Percentiles rank a stretch among this genome's conserved stretches.
phyloP scores from a whole-genome alignment of 2,113 vertebrate genomes.

The Nettapus auritus region DNA sequence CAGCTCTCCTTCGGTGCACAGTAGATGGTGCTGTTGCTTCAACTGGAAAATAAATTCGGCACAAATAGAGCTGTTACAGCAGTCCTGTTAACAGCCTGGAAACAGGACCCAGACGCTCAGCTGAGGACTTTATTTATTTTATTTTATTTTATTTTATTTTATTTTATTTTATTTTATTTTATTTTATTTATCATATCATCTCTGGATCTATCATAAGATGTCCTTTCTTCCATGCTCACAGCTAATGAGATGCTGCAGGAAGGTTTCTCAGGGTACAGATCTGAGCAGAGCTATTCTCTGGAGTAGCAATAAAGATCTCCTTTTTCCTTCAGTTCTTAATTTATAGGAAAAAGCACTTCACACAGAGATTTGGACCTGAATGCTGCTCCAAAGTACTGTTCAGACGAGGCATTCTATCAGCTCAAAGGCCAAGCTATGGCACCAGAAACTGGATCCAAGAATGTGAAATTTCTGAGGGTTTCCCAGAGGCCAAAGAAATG shows the following conservation, averaged over 20 bases:
- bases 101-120: rapidly evolving
- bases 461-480: neutral
- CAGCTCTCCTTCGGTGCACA: neutral
- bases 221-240: neutral
- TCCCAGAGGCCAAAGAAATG: neutral
- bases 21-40: constrained; percentile 56
- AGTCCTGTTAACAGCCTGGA: rapidly evolving
- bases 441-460: neutral
- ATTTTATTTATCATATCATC: too few species aligned
- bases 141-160: neutral
- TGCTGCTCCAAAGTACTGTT: neutral
- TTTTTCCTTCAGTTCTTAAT: neutral
- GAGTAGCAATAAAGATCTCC: neutral
- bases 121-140: too few species aligned
- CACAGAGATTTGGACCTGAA: neutral
- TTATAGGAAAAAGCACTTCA: neutral
- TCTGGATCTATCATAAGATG: rapidly evolving
- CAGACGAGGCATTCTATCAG: neutral
- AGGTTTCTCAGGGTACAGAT: neutral
- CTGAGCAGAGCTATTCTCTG: neutral
- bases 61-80: rapidly evolving
- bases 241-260: neutral
- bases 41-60: neutral
- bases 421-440: neutral
- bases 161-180: too few species aligned